These are phyloP conservation scores for Helarctos malayanus DNA, from an alignment of 2,797 vertebrate species.

Conservation along the genomic window DNA sequence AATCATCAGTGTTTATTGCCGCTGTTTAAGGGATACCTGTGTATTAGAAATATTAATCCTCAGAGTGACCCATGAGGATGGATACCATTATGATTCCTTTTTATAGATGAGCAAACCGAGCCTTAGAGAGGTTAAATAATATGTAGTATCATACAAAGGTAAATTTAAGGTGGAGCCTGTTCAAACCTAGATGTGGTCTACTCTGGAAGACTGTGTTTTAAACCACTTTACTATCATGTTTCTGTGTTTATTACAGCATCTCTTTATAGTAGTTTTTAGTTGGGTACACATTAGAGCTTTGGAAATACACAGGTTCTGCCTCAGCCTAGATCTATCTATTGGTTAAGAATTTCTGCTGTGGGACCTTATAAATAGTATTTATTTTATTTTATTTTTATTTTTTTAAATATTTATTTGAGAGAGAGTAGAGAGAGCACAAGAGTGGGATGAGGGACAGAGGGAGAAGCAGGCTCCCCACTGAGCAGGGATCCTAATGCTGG, in stretches of 20 bases:
- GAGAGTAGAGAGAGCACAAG: background rate
- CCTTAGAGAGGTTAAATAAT: background rate
- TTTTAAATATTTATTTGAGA: background rate
- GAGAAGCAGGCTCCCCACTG: background rate
- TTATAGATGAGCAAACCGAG: background rate
- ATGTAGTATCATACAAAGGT: background rate
- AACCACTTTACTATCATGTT: background rate
- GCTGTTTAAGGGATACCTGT: background rate
- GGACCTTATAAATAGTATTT: background rate
- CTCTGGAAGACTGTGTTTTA: background rate
- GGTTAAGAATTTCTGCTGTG: background rate
- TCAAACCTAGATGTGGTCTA: background rate
- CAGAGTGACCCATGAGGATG: background rate
- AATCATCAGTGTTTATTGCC: background rate
- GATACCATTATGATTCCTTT: background rate
- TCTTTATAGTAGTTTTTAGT: background rate
- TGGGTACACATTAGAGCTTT: background rate
- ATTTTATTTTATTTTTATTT: background rate
- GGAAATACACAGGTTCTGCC: background rate
- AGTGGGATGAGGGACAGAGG: background rate
- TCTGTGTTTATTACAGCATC: background rate
- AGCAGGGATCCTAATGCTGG: background rate
- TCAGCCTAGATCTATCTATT: background rate
- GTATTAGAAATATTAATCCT: constrained; percentile 40
- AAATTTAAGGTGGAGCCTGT: background rate